Base-by-base conservation (phyloP, 2,888 invertebrate species). In the Orgyia antiqua region DNA sequence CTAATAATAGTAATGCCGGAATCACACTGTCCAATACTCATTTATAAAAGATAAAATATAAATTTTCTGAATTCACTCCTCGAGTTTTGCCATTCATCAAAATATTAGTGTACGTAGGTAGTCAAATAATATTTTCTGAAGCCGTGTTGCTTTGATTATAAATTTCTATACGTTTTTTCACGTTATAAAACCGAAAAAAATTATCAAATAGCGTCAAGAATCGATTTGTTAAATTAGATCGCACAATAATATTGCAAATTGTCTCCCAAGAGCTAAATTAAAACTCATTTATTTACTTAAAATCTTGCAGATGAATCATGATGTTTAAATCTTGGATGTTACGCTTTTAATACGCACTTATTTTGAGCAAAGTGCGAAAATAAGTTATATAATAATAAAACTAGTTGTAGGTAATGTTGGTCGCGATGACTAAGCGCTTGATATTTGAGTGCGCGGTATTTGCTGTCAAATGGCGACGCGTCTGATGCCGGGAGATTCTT, bases 361-460 rank as follows among this genome's bases (percentile, higher is more conserved):
- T 51, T 44, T 40, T 28, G 41, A 54, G 51, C 42, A 45, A 51
- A 52, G 47, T 37, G 44, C 55, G 44, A 51, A 52, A 52, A 52
- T 52, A 56, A 58, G 51, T 60, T 53, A 51, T 31, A 33, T 50
- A 49, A 46, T 47, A 45, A 54, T 53, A 51, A 54, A 51, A 51
- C 38, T 47, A 54, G 37, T 41, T 42, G 41, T 40, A 47, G 47
- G 55, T 47, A n/a, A 39, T 46, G 51, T 45, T 38, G 33, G 39
- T 30, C 42, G 29, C 28, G 54, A 55, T 76, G 79, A 77, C 65
- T 74, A 70, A 76, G 65, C 62, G 56, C 36, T 57, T 68, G 76
- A 73, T 76, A 78, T 75, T 73, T 71, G 64, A 66, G 63, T 50
- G 54, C 44, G 39, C 49, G 50, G 62, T 56, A 63, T 64, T 64